These are phyloP conservation scores for Lithophane ornitopus DNA, from an alignment of 2,888 invertebrate species.

Conservation along the genomic window DNA sequence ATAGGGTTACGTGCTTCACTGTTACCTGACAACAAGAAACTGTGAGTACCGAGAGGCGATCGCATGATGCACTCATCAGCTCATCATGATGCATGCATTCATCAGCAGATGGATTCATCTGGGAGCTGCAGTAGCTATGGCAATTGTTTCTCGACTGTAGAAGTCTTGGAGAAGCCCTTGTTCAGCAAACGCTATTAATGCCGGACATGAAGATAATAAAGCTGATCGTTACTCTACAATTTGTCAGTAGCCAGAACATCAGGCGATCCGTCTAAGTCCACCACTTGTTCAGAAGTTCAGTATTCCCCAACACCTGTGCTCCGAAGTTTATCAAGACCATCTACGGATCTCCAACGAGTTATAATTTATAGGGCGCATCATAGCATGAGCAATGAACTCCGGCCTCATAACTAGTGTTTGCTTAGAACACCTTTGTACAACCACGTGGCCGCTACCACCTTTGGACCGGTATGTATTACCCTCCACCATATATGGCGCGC, in stretches of 20 bases:
- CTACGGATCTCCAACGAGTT: conserved; percentile 53
- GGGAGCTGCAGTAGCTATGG: neutral
- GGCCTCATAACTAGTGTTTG: conserved; percentile 64
- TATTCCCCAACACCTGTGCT: conserved; percentile 7
- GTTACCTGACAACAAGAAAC: neutral
- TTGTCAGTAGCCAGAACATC: conserved; percentile 8
- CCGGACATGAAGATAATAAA: neutral
- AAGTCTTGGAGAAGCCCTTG: too few species aligned
- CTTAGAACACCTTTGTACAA: conserved; percentile 68
- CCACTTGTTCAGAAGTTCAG: conserved; percentile 10
- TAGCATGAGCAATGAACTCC: conserved; percentile 64
- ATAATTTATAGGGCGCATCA: conserved; percentile 56
- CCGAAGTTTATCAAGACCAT: conserved; percentile 22
- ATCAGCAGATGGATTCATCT: too few species aligned
- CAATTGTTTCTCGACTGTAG: neutral
- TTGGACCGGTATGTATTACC: conserved; percentile 54
- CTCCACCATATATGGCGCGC: conserved; percentile 58
- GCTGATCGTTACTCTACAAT: neutral
- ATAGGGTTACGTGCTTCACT: neutral
- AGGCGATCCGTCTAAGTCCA: neutral
- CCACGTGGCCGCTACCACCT: conserved; percentile 65
- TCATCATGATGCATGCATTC: too few species aligned
- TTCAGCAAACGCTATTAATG: neutral
- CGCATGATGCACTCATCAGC: too few species aligned
- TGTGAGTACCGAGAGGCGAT: too few species aligned